These are phyloP conservation scores for Aphelenchoides fujianensis DNA, from an alignment of 1,140 invertebrate genomes.

Conservation along the genomic window DNA sequence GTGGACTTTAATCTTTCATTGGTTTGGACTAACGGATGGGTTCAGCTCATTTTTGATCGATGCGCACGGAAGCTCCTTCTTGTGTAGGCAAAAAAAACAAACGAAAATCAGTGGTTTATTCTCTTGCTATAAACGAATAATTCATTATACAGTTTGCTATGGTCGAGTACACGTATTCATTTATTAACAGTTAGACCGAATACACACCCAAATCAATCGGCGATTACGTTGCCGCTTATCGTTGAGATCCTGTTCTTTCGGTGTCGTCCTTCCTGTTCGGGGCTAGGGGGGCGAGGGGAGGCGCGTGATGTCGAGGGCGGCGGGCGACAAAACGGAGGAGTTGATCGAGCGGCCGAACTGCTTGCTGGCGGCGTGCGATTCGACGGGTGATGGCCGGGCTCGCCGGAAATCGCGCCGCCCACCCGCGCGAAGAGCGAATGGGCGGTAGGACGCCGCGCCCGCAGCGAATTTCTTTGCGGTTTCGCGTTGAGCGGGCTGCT, in stretches of 20 bases:
- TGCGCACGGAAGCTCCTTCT: too few species aligned
- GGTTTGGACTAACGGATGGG: too few species aligned
- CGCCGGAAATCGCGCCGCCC: neutral
- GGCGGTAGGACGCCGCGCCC: neutral
- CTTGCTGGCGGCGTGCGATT: neutral
- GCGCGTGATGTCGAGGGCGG: neutral
- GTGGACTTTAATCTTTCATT: too few species aligned
- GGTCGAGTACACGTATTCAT: too few species aligned
- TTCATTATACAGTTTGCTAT: too few species aligned
- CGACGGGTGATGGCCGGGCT: neutral
- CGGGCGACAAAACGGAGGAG: neutral
- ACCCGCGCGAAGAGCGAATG: neutral
- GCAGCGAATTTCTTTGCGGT: neutral
- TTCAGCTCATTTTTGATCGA: too few species aligned
- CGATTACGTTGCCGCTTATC: neutral
- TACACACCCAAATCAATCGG: neutral
- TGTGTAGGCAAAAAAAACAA: too few species aligned
- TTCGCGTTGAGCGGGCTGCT: neutral
- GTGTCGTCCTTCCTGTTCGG: neutral
- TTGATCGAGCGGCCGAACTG: too few species aligned
- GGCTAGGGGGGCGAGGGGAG: too few species aligned
- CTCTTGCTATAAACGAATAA: too few species aligned
- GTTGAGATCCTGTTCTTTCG: neutral
- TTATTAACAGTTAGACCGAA: too few species aligned
- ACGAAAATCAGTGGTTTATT: too few species aligned